phyloP scores from a whole-genome alignment of 2,888 invertebrate species.

The Netelia inedita region DNA sequence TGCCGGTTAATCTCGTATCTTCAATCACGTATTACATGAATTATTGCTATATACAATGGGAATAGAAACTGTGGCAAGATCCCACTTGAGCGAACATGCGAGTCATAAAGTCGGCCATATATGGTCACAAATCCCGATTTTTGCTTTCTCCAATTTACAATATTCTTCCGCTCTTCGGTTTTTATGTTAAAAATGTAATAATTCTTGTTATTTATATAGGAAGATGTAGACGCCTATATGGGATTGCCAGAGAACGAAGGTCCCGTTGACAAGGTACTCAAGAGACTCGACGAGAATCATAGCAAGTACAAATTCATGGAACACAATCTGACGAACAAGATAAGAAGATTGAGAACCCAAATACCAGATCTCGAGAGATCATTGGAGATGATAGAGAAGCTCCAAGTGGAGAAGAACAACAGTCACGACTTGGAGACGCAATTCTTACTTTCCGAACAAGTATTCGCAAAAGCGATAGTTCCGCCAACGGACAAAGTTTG shows the following conservation, averaged over 20 bases:
- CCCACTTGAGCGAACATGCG: background rate
- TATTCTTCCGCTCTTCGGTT: background rate
- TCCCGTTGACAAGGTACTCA: conserved; percentile 94
- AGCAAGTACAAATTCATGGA: conserved; percentile 99
- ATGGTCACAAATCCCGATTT: conserved; percentile 73
- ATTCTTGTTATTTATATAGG: conserved; percentile 86
- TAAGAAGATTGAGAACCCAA: conserved; percentile 94
- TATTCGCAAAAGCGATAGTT: conserved; percentile 92
- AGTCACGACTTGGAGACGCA: conserved; percentile 92
- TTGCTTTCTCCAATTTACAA: background rate
- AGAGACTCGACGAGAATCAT: conserved; percentile 96
- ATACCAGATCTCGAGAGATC: conserved; percentile 98
- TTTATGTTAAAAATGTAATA: conserved; percentile 27
- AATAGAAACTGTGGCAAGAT: background rate
- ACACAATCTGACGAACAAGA: conserved; percentile 94
- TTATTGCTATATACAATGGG: background rate
- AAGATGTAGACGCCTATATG: conserved; percentile 98
- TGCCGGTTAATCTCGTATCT: background rate
- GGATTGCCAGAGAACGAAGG: conserved; percentile 92
- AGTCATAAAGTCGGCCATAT: conserved; percentile 72
- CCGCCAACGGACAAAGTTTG: conserved; percentile 96
- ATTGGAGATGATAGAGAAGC: conserved; percentile 95
- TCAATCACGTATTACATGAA: background rate
- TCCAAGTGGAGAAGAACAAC: conserved; percentile 91
- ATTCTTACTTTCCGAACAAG: conserved; percentile 97